Percentiles rank a stretch among this genome's conserved stretches.
Evolutionary conservation across 2,888 invertebrate species (phyloP).

Genomic region (Caenorhabditis panamensis): DNA sequence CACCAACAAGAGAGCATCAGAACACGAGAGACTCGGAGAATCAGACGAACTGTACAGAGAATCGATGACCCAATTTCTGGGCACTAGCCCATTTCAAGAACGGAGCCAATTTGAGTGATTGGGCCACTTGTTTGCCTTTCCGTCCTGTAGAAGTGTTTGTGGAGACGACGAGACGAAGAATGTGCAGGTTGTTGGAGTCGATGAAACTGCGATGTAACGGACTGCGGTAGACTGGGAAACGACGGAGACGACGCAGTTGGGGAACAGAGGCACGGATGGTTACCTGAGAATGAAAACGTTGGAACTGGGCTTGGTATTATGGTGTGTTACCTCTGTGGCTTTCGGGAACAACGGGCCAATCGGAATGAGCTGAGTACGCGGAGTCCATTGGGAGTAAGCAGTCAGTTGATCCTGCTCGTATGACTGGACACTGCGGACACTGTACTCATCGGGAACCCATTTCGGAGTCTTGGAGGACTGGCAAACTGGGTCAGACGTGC

Average conservation of each 20-base stretch:
- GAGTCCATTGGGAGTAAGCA: constrained; percentile 63
- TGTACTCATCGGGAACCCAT: constrained; percentile 53
- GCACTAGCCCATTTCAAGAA: constrained; percentile 59
- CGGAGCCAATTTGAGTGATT: constrained; percentile 57
- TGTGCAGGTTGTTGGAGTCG: constrained; percentile 50
- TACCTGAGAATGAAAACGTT: constrained; percentile 35
- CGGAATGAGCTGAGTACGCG: constrained; percentile 65
- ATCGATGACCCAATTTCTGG: constrained; percentile 45
- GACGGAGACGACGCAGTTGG: constrained; percentile 66
- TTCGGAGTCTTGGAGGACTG: constrained; percentile 39
- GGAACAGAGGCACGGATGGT: constrained; percentile 64
- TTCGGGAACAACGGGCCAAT: constrained; percentile 65
- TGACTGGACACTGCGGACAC: constrained; percentile 41
- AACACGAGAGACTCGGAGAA: constrained; percentile 7
- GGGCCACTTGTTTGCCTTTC: constrained; percentile 46
- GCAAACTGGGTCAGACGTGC: constrained; percentile 59
- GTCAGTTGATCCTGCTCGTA: constrained; percentile 52
- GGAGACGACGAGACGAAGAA: constrained; percentile 61
- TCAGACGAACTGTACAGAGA: constrained; percentile 59
- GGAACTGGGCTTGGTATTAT: background rate
- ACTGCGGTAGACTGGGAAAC: constrained; percentile 64
- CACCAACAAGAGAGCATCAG: background rate
- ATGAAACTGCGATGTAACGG: constrained; percentile 55
- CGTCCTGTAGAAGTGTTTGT: constrained; percentile 38
- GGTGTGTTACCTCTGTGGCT: constrained; percentile 55